These are phyloP conservation scores for Macaria liturata DNA, from an alignment of 2,888 invertebrate genomes.

Conservation along the genomic window DNA sequence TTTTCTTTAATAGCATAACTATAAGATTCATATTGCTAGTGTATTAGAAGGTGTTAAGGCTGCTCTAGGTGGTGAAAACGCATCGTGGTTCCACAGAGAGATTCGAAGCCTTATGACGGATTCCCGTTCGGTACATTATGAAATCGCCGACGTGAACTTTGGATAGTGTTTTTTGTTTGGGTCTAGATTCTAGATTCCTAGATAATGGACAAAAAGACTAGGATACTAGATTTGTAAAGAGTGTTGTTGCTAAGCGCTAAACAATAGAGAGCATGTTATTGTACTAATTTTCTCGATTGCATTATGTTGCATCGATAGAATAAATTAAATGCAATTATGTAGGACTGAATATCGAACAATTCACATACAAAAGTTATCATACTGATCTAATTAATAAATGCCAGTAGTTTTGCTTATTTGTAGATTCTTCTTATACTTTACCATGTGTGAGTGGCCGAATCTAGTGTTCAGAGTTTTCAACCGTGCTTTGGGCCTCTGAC, in stretches of 20 bases:
- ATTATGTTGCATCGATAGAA: too few species aligned
- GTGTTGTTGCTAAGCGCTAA: background rate
- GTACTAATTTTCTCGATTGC: too few species aligned
- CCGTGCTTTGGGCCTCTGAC: too few species aligned
- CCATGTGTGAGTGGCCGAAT: too few species aligned
- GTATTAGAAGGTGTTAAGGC: slow-evolving; percentile 30
- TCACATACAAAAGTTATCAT: too few species aligned
- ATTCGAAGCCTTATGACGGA: slow-evolving; percentile 78
- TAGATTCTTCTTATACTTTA: too few species aligned
- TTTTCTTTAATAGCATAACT: slow-evolving; percentile 2
- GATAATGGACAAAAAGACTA: slow-evolving; percentile 1
- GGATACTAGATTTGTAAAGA: background rate
- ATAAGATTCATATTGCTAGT: slow-evolving; percentile 39
- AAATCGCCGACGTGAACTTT: slow-evolving; percentile 70
- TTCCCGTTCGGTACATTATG: slow-evolving; percentile 70
- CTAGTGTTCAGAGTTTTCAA: too few species aligned
- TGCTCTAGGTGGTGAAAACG: slow-evolving; percentile 36
- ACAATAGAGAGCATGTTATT: too few species aligned
- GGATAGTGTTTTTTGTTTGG: slow-evolving; percentile 34
- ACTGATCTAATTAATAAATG: too few species aligned
- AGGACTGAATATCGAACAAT: too few species aligned
- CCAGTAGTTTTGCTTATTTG: too few species aligned
- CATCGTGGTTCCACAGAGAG: slow-evolving; percentile 66
- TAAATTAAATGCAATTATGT: too few species aligned
- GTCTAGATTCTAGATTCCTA: slow-evolving; percentile 28